Conservation (phyloP, 2,113 vertebrate genomes). For the Callospermophilus lateralis region DNA sequence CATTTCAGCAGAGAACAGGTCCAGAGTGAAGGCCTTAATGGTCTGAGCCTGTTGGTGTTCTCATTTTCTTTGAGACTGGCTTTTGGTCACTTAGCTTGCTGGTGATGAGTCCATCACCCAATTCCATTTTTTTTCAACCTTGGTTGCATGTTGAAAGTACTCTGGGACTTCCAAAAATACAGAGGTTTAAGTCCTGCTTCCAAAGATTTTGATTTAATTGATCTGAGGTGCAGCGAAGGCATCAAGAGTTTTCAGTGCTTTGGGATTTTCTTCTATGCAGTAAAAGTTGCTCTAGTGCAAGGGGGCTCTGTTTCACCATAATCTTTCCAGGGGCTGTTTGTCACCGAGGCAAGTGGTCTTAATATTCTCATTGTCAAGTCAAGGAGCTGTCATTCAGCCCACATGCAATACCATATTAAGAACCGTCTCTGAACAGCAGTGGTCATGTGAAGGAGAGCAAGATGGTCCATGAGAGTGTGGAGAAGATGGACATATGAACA, state of each 20-base stretch:
- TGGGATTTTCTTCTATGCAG: neutral
- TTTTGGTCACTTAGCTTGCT: neutral
- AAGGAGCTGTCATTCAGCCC: neutral
- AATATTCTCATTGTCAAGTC: neutral
- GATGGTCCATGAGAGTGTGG: rapidly evolving
- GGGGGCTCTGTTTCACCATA: neutral
- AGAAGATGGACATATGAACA: neutral
- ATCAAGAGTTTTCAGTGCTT: neutral
- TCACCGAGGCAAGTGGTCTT: neutral
- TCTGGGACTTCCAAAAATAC: neutral
- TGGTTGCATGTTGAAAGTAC: neutral
- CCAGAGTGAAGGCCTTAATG: neutral
- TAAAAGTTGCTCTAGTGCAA: neutral
- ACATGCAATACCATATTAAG: neutral
- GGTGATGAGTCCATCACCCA: neutral
- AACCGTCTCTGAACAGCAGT: neutral
- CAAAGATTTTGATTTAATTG: neutral
- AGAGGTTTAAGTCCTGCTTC: neutral
- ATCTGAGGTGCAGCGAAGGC: neutral
- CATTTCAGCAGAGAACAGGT: neutral
- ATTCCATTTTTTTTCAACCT: neutral
- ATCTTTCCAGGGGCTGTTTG: neutral
- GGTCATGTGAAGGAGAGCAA: neutral
- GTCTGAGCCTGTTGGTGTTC: neutral
- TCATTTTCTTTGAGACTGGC: neutral